A percentile compares a stretch with the other conserved stretches of the same genome.
These are phyloP conservation scores for Morbakka virulenta DNA, from an alignment of 30 jellyfish, hydroid and myxozoan genomes.

Conservation along the genomic window DNA sequence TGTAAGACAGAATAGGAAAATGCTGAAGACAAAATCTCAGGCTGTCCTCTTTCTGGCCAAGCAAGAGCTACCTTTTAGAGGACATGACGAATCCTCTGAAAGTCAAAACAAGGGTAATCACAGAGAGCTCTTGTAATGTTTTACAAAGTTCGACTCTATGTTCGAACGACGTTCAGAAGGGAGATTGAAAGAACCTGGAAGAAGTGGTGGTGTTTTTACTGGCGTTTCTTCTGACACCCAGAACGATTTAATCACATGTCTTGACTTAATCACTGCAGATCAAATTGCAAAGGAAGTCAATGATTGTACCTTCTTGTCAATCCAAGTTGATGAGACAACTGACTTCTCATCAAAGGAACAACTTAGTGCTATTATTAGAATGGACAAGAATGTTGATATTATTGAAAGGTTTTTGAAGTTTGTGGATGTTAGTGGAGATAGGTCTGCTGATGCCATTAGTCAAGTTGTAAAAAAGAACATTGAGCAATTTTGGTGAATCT, in stretches of 20 bases:
- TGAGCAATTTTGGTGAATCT: conserved; percentile 8
- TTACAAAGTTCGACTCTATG: conserved; percentile 45
- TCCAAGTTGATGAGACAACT: conserved; percentile 53
- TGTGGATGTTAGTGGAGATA: conserved; percentile 15
- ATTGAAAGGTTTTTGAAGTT: conserved; percentile 23
- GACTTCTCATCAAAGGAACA: conserved; percentile 51
- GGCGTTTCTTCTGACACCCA: conserved; percentile 56
- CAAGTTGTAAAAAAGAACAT: conserved; percentile 4
- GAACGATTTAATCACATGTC: conserved; percentile 32
- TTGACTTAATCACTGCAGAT: conserved; percentile 13
- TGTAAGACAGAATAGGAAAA: conserved; percentile 47
- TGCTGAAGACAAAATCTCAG: conserved; percentile 2
- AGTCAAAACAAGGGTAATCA: conserved; percentile 34
- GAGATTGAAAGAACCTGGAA: conserved; percentile 9
- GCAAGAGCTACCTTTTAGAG: too few relatives aligned
- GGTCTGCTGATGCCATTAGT: conserved; percentile 37
- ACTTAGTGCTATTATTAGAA: conserved; percentile 20
- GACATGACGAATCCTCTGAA: conserved; percentile 36
- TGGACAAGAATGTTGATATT: conserved; percentile 6
- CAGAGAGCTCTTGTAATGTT: conserved; percentile 37
- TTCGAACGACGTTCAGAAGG: conserved; percentile 40
- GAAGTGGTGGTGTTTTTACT: too few relatives aligned
- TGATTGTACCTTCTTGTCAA: conserved; percentile 17
- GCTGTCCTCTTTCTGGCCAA: conserved; percentile 24
- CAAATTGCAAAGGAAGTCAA: conserved; percentile 11